phyloP scores from a whole-genome alignment of 2,888 invertebrate species.

The Drosophila flavopinicola region DNA sequence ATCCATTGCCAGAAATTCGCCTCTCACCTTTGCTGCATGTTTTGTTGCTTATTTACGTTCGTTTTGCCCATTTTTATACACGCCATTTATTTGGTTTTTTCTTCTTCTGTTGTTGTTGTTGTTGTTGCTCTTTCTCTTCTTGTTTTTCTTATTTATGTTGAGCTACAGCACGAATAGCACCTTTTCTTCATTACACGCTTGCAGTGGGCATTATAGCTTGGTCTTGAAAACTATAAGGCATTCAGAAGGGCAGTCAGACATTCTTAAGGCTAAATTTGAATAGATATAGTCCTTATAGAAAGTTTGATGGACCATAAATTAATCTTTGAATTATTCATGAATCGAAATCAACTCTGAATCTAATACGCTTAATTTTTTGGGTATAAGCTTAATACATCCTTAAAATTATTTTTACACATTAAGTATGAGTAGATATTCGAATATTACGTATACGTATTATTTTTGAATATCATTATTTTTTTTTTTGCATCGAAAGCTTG shows the following conservation, averaged over 20 bases:
- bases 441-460: too few species aligned
- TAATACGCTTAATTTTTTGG: too few species aligned
- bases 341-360: too few species aligned
- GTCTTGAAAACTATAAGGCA: not conserved
- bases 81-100: conserved; percentile 68
- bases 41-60: conserved; percentile 68
- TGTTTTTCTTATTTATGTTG: conserved; percentile 35
- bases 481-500: too few species aligned
- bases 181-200: conserved; percentile 37
- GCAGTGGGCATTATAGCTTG: not conserved
- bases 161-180: conserved; percentile 18
- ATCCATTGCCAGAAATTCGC: conserved; percentile 46
- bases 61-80: conserved; percentile 67
- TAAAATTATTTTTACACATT: too few species aligned
- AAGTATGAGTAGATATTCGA: too few species aligned
- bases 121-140: conserved; percentile 8
- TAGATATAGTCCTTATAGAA: not conserved
- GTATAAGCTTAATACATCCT: too few species aligned
- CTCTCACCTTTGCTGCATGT: conserved; percentile 52
- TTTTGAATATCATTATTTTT: too few species aligned
- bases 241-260: not conserved
- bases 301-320: not conserved
- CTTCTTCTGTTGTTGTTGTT: conserved; percentile 20
- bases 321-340: too few species aligned
- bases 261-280: not conserved